Evolutionary conservation across 1,140 invertebrate species (phyloP), one percentile per base, ranked within the genome.

Genomic region (Drosophila kikkawai): DNA sequence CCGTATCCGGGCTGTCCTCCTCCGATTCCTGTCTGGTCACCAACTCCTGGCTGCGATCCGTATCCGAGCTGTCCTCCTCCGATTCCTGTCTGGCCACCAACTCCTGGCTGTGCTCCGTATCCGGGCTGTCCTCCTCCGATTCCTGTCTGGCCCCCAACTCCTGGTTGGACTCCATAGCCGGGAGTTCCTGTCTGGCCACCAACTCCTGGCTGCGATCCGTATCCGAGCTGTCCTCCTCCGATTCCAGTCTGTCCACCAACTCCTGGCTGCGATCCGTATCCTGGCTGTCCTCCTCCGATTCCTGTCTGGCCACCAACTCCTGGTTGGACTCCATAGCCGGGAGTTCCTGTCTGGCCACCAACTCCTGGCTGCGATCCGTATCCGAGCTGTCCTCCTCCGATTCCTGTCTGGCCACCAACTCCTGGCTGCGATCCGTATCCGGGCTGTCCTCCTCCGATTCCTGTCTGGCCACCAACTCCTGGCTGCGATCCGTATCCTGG

Each of bases 221-320:
- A 59, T 39, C 55, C 67, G 0, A 69, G 58, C 51, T 75, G 74
- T 19, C 39, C 39, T 9, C 71, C 80, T 1, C 32, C 7, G 48
- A 55, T 4, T 2, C 67, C 58, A 0, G 45, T 57, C 7, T 60
- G 63, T 0, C 34, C 45, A 22, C 63, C 70, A 19, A 26, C 13
- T 2, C 61, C 61, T 3, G 41, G 63, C 13, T 61, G 67, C 8
- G 26, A 11, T 15, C 45, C 61, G 7, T 37, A 41, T 1, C 74
- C 78, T 2, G 56, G 34, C 13, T 69, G 55, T n/a, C 53, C 47
- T 8, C 42, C 74, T 3, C 17, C 42, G 9, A 19, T 44, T 44
- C 70, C 66, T 0, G 39, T 36, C 0, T 63, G 65, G 0, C 36
- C 42, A 19, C 59, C 73, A 22, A 32, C 12, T 4, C 64, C 63